Base-by-base conservation (phyloP, 2,888 invertebrate species). In the Tenthredo livida region DNA sequence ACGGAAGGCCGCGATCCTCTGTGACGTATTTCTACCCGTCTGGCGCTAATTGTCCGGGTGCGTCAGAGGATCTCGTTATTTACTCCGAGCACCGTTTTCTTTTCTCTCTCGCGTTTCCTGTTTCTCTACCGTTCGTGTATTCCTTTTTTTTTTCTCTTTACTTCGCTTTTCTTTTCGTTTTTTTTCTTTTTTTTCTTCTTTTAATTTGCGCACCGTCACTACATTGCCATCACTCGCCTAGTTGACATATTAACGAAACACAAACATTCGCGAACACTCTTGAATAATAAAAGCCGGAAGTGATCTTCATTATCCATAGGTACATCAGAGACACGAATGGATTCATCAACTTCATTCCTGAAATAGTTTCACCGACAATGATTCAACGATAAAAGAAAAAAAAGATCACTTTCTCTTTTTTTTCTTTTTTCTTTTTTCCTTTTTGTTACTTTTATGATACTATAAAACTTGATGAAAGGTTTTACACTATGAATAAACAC, bases 21-120 rank as follows among this genome's bases (percentile, higher is more conserved):
- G 80, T 65, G 80, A 80, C 80, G 61, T 80, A 80, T 80, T 80
- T 80, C 80, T 65, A 80, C 58, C 37, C 37, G 37, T 40, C 58
- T 61, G 37, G n/a, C 80, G 61, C 80, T 80, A 80, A 80, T 80
- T 80, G 80, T 80, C 65, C 80, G 58, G 80, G 83, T 83, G 83
- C 67, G 67, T 83, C 83, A 70, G 67, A 83, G 67, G 67, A 83
- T 67, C 61, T 80, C 67, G 83, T 43, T 47, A 83, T 67, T 67
- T 83, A 80, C 67, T 67, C 43, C n/a, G n/a, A 21, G 54, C 21
- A 83, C n/a, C 17, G 33, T 80, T 80, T 80, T 80, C 25, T 80
- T 80, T 80, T 80, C 61, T 78, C 78, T 50, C 58, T 78, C 78
- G 25, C 75, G 75, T 47, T 75, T 47, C n/a, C 21, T 75, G 70